phyloP scores from a whole-genome alignment of 2,888 invertebrate species.

The Cylindroiulus punctatus region DNA sequence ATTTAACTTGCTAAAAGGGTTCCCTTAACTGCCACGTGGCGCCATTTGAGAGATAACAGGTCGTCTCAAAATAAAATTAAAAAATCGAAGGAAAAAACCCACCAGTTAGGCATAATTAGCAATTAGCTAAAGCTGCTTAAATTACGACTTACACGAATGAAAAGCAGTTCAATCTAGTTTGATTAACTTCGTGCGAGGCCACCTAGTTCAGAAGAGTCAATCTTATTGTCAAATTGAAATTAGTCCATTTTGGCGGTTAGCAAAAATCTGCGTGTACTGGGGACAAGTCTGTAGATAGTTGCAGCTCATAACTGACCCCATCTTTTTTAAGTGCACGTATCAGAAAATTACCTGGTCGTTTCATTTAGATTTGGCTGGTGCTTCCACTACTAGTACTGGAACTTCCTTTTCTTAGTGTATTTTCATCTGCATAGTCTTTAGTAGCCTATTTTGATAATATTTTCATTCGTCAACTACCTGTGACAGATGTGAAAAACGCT shows the following conservation, averaged over 20 bases:
- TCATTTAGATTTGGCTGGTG: neutral
- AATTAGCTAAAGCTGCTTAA: neutral
- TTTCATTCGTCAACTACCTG: too few relatives aligned
- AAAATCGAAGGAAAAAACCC: too few relatives aligned
- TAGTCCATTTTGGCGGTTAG: neutral
- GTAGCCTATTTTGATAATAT: too few relatives aligned
- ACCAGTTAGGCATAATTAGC: neutral
- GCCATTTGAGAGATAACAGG: neutral
- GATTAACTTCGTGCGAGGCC: neutral
- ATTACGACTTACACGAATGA: neutral
- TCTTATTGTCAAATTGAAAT: neutral
- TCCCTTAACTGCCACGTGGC: neutral
- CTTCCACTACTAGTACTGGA: too few relatives aligned
- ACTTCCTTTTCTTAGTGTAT: too few relatives aligned
- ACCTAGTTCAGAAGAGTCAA: neutral
- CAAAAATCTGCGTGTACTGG: neutral
- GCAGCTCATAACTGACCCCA: too few relatives aligned
- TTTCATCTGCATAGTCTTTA: too few relatives aligned
- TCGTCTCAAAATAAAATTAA: neutral
- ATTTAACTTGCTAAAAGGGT: neutral
- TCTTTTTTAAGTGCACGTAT: too few relatives aligned
- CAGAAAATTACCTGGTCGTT: too few relatives aligned
- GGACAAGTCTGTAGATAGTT: too few relatives aligned
- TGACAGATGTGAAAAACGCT: too few relatives aligned
- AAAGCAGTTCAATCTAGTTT: neutral